A percentile compares a stretch with the other conserved stretches of the same genome.
Conservation (phyloP, 2,888 invertebrate genomes). For the Epinotia nisella region DNA sequence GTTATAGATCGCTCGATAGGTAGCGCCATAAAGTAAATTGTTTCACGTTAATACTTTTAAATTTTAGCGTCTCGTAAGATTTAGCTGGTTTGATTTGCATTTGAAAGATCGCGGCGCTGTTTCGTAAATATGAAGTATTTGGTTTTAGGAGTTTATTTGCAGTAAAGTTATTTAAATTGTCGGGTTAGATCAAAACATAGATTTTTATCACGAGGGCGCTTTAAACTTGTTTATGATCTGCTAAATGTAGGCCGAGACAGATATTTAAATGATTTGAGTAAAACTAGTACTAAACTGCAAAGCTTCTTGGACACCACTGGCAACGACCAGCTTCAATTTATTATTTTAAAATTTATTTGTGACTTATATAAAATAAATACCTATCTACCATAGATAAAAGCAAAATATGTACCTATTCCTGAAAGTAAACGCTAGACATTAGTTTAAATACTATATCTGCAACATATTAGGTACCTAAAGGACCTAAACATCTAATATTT, state of each 20-base stretch:
- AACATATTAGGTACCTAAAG: too few relatives aligned
- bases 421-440: too few relatives aligned
- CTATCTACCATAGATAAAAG: too few relatives aligned
- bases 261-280: conserved; percentile 6
- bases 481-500: too few relatives aligned
- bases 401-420: too few relatives aligned
- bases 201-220: conserved; percentile 22
- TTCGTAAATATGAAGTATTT: conserved; percentile 36
- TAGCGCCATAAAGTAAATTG: conserved; percentile 60
- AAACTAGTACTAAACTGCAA: too few relatives aligned
- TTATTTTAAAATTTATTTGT: too few relatives aligned
- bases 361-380: too few relatives aligned
- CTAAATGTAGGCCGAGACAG: conserved; percentile 1
- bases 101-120: conserved; percentile 44
- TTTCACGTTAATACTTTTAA: conserved; percentile 50
- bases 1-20: conserved; percentile 61
- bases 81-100: conserved; percentile 47
- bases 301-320: too few relatives aligned
- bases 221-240: conserved; percentile 26
- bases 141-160: conserved; percentile 11
- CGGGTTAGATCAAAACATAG: conserved; percentile 26
- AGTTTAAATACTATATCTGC: too few relatives aligned
- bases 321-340: too few relatives aligned
- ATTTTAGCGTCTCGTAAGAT: conserved; percentile 46
- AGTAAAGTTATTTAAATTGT: conserved; percentile 17